Evolutionary conservation across 2,797 vertebrate genomes (phyloP).

Genomic region (Macropodus opercularis): DNA sequence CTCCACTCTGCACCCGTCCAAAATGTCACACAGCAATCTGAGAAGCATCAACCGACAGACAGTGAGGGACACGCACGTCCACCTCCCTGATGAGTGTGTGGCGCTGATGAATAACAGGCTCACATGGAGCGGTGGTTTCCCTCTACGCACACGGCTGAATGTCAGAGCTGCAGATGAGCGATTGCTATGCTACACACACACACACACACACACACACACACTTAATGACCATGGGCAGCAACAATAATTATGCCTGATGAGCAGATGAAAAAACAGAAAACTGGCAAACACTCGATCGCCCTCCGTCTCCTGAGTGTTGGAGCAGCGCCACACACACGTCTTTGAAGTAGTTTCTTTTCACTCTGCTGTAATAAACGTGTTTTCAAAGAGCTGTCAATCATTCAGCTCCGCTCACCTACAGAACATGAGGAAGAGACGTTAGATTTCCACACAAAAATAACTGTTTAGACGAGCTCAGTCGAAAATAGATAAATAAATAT

Average conservation of each 20-base stretch:
- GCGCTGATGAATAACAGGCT: constrained; percentile 55
- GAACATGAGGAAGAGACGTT: constrained; percentile 4
- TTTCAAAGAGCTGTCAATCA: constrained; percentile 69
- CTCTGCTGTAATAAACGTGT: constrained; percentile 61
- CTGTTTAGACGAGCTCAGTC: constrained; percentile 23
- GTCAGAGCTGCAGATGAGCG: constrained; percentile 35
- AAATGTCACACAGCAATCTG: constrained; percentile 68
- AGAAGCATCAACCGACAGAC: constrained; percentile 57
- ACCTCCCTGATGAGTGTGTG: constrained; percentile 20
- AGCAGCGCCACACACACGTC: constrained; percentile 20
- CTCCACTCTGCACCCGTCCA: constrained; percentile 61
- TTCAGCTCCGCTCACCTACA: constrained; percentile 27
- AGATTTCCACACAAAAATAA: constrained; percentile 37
- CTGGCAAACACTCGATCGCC: constrained; percentile 34
- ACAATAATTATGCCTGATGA: constrained; percentile 36
- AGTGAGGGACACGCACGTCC: constrained; percentile 52
- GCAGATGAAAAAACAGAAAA: constrained; percentile 34
- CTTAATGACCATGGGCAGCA: constrained; percentile 24
- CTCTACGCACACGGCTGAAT: constrained; percentile 50
- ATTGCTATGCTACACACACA: constrained; percentile 30
- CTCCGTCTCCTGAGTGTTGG: no score
- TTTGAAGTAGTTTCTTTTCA: constrained; percentile 68
- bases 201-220: constrained; percentile 12
- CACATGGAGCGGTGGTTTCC: constrained; percentile 52
- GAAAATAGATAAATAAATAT: constrained; percentile 14